Evolutionary conservation across 2,797 vertebrate genomes (phyloP).

Genomic region (Anguilla marmorata): DNA sequence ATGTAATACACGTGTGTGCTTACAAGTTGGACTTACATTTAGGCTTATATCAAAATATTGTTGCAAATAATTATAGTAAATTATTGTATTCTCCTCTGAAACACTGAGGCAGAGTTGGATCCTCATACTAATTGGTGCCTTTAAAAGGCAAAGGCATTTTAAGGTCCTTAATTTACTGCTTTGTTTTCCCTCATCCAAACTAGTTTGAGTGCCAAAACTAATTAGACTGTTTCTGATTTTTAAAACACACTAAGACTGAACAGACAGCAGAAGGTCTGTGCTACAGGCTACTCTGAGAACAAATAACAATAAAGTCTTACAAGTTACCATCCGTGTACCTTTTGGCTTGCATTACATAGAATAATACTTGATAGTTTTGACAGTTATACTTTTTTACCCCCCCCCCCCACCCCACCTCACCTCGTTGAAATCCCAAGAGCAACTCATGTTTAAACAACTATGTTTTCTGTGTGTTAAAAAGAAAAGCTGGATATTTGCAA

Average conservation of each 20-base stretch:
- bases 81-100: constrained; percentile 4
- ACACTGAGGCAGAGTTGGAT: constrained; percentile 44
- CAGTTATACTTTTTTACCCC: background rate
- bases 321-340: background rate
- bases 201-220: constrained; percentile 73
- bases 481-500: background rate
- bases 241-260: constrained; percentile 66
- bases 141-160: constrained; percentile 75
- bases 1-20: background rate
- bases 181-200: constrained; percentile 69
- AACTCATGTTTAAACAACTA: background rate
- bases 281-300: constrained; percentile 63
- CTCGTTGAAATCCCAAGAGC: constrained; percentile 2
- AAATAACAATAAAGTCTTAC: constrained; percentile 28
- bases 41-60: background rate
- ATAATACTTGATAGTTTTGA: constrained; percentile 1
- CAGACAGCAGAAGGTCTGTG: constrained; percentile 64
- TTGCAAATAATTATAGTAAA: constrained; percentile 1
- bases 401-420: no score
- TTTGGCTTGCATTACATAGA: constrained; percentile 21
- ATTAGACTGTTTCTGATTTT: constrained; percentile 75
- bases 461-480: constrained; percentile 8
- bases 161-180: constrained; percentile 71
- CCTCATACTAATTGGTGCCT: constrained; percentile 76
- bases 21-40: background rate